phyloP scores from a whole-genome alignment of 1,140 invertebrate genomes.

The Rhagoletis zephyria region DNA sequence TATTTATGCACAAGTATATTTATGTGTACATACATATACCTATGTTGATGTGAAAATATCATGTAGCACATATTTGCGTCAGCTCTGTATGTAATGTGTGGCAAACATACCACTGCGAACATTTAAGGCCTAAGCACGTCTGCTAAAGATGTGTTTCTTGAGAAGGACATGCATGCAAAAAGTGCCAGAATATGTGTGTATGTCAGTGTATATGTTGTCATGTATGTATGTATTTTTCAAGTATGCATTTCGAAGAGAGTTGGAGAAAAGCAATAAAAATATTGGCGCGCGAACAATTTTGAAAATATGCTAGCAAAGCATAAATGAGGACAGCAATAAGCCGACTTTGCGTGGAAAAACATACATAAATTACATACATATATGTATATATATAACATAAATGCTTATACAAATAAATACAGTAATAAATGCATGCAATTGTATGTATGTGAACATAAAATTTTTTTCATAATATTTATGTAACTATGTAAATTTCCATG shows the following conservation, averaged over 20 bases:
- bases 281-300: slow-evolving; percentile 23
- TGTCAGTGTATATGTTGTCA: background rate
- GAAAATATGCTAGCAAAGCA: slow-evolving; percentile 31
- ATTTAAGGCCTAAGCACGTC: slow-evolving; percentile 44
- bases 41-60: background rate
- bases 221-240: background rate
- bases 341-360: background rate
- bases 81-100: background rate
- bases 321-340: background rate
- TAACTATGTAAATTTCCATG: background rate
- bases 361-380: background rate
- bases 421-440: too few species aligned
- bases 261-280: slow-evolving; percentile 31
- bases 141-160: slow-evolving; percentile 15
- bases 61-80: background rate
- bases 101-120: background rate
- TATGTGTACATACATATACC: background rate
- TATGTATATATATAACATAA: too few species aligned
- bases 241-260: background rate
- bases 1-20: background rate
- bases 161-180: slow-evolving; percentile 27
- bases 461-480: background rate
- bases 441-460: background rate
- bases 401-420: too few species aligned
- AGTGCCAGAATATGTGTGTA: background rate